phyloP scores from a whole-genome alignment of 2,888 invertebrate species.

The Pilophorus perplexus region DNA sequence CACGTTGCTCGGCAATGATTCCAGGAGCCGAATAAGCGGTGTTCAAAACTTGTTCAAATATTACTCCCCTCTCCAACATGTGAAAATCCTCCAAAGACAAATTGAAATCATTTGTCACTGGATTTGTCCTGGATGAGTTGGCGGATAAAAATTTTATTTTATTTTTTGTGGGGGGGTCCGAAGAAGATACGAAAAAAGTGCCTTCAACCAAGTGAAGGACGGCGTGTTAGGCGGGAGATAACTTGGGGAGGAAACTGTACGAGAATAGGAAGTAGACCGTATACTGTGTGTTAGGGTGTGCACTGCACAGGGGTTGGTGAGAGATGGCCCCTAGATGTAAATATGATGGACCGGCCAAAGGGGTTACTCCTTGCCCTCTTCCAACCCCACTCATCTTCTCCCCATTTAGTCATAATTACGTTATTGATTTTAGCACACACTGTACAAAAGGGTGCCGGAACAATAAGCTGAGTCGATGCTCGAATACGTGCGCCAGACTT shows the following conservation, averaged over 20 bases:
- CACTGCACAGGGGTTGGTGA: constrained; percentile 6
- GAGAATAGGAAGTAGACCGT: constrained; percentile 22
- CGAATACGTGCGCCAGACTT: too few relatives aligned
- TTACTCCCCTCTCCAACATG: too few relatives aligned
- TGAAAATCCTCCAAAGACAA: too few relatives aligned
- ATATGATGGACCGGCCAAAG: constrained; percentile 26
- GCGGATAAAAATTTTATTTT: too few relatives aligned
- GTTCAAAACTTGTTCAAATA: too few relatives aligned
- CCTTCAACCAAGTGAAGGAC: not conserved
- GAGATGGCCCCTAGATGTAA: constrained; percentile 25
- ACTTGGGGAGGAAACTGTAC: constrained; percentile 19
- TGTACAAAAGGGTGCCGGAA: too few relatives aligned
- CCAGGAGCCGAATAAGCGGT: too few relatives aligned
- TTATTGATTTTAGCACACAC: constrained; percentile 20
- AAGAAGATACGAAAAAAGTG: not conserved
- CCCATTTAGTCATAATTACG: constrained; percentile 31
- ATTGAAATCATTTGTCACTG: too few relatives aligned
- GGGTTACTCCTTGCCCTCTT: constrained; percentile 1
- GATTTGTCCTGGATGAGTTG: too few relatives aligned
- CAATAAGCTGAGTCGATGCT: too few relatives aligned
- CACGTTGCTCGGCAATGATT: too few relatives aligned
- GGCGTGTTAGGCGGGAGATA: constrained; percentile 22
- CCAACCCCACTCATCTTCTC: not conserved
- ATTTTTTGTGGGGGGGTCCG: too few relatives aligned
- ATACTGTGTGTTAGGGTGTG: not conserved